Evolutionary conservation across 2,797 vertebrate genomes (phyloP).

Genomic region (Melanogrammus aeglefinus): DNA sequence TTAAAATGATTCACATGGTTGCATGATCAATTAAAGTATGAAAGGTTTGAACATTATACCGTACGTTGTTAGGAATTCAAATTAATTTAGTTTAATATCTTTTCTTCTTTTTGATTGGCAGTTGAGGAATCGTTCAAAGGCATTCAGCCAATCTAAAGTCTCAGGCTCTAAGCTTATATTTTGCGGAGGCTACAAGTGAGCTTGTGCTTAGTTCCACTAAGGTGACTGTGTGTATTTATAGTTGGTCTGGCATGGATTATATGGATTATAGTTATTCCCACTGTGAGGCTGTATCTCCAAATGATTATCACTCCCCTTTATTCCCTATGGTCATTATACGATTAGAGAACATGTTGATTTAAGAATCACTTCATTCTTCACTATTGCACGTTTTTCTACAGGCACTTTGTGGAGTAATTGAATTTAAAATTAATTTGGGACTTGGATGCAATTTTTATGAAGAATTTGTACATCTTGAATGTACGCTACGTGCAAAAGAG

Average conservation of each 20-base stretch:
- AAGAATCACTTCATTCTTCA: background rate
- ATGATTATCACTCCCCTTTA: background rate
- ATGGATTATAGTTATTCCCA: conserved; percentile 2
- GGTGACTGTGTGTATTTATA: background rate
- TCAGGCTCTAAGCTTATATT: background rate
- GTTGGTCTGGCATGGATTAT: conserved; percentile 4
- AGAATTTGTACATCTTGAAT: background rate
- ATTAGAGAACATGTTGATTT: background rate
- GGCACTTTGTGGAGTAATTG: background rate
- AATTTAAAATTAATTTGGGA: background rate
- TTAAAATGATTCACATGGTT: background rate
- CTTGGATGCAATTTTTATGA: background rate
- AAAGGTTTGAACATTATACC: background rate
- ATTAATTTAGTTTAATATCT: background rate
- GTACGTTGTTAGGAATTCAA: background rate
- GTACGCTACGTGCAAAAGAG: background rate
- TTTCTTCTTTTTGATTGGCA: background rate
- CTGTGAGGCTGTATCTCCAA: background rate
- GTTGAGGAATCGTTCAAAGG: background rate
- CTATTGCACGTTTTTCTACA: background rate
- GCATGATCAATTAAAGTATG: background rate
- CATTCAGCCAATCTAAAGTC: background rate
- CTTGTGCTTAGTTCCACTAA: background rate
- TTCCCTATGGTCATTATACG: background rate
- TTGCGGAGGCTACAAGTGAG: background rate